Conservation (phyloP, 2,888 invertebrate genomes). For the Ormyrus nitidulus region DNA sequence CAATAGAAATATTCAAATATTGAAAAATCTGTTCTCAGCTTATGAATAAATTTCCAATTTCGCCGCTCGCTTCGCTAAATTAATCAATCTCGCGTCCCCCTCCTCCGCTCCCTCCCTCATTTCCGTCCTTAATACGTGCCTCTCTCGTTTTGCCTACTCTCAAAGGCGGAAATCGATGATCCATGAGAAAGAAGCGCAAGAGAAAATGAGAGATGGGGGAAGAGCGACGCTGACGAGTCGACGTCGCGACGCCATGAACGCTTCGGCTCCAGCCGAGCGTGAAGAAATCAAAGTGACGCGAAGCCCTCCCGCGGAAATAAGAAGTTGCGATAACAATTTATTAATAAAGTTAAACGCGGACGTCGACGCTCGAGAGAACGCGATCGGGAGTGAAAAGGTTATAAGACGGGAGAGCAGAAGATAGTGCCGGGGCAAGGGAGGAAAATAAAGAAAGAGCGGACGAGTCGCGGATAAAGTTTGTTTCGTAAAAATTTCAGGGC, state of each 20-base stretch:
- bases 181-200: conserved; percentile 6
- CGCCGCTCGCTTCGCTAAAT: background rate
- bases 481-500: conserved; percentile 30
- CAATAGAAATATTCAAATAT: no score
- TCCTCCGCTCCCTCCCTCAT: background rate
- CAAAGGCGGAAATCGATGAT: conserved; percentile 19
- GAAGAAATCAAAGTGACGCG: conserved; percentile 34
- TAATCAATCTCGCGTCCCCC: background rate
- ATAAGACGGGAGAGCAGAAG: background rate
- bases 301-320: background rate
- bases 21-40: background rate
- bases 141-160: background rate
- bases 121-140: background rate
- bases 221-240: background rate
- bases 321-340: conserved; percentile 43
- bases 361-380: background rate
- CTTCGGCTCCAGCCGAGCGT: background rate
- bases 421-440: background rate
- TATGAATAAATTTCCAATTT: conserved; percentile 35
- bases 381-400: background rate
- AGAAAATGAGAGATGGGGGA: no score
- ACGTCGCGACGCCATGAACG: background rate
- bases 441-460: background rate
- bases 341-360: conserved; percentile 39
- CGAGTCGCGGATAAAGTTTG: conserved; percentile 30